These are phyloP conservation scores for Hydropotes inermis DNA, from an alignment of 2,113 vertebrate species.

Conservation along the genomic window DNA sequence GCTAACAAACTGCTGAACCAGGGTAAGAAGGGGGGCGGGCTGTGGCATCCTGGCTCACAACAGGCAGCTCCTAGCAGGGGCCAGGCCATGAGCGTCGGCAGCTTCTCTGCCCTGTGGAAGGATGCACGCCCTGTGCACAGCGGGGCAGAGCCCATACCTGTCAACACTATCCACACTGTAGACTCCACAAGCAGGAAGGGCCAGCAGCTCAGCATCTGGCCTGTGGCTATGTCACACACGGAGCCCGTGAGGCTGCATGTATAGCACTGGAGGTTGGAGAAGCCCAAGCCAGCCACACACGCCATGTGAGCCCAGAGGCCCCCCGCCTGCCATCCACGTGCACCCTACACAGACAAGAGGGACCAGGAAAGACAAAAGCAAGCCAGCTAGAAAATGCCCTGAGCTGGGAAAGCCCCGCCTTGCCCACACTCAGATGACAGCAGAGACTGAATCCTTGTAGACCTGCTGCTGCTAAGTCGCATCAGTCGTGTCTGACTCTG, in stretches of 20 bases:
- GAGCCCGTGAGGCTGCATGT: accelerated
- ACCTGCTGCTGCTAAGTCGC: not conserved
- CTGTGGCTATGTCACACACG: accelerated
- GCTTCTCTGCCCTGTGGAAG: not conserved
- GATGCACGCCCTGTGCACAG: accelerated
- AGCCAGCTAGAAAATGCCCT: not conserved
- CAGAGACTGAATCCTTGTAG: not conserved
- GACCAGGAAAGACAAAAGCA: not conserved
- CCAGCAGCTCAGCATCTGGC: not conserved
- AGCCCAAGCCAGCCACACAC: not conserved
- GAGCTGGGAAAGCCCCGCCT: no score
- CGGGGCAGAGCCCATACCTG: accelerated
- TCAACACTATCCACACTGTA: accelerated
- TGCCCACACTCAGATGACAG: not conserved
- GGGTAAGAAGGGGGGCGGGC: not conserved
- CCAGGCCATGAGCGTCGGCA: accelerated
- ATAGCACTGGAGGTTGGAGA: not conserved
- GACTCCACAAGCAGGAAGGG: not conserved
- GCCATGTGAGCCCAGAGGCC: no score
- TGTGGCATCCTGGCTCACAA: no score
- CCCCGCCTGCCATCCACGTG: accelerated
- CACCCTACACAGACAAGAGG: not conserved
- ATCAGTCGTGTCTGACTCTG: accelerated
- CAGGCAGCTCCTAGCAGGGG: not conserved
- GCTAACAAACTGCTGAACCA: not conserved